Base-by-base conservation (phyloP, 2,888 invertebrate species). In the Lasioglossum vierecki region DNA sequence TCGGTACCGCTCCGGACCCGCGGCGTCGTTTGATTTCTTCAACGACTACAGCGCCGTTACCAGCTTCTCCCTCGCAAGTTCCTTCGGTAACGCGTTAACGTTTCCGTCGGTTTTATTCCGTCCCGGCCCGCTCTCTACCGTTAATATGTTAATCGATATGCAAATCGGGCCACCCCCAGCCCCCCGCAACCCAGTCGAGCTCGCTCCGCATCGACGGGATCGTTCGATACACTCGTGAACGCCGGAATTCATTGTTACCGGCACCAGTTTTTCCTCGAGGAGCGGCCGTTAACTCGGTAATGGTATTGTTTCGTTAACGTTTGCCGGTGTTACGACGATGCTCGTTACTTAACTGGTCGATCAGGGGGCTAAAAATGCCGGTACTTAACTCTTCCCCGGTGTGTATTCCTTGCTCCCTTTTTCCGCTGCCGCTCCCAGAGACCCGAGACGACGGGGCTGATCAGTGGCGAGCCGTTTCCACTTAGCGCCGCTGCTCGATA, bases 111-210 rank as follows among this genome's bases (percentile, higher is more conserved):
- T 80, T 86, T 79, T 83, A 79, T 76, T 79, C 13, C 15, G 68
- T 4, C 4, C 35, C 66, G 30, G 3, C 22, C 22, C 30, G 30
- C 39, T 9, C 63, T 70, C 53, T n/a, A 39, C 75, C 82, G 84
- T 86, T 87, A 86, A 86, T 87, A 86, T 83, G 86, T 86, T 83
- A 83, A 87, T 86, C 87, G 81, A 70, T 81, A 83, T 83, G 83
- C 75, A 83, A 78, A 87, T 86, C 57, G 15, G 2, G 41, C 63
- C 73, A 22, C 15, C 44, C 44, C 35, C 35, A 2, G 2, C 35
- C 35, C 35, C 18, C 44, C 53, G 63, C 81, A 63, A 49, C 68
- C 66, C 73, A 57, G 57, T n/a, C 22, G 44, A 26, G 66, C 53
- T 60, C 63, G 60, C 18, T 39, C 57, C 57, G 63, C 53, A 72